Base-by-base conservation (phyloP, 2,113 vertebrate genomes). In the Eptesicus fuscus region DNA sequence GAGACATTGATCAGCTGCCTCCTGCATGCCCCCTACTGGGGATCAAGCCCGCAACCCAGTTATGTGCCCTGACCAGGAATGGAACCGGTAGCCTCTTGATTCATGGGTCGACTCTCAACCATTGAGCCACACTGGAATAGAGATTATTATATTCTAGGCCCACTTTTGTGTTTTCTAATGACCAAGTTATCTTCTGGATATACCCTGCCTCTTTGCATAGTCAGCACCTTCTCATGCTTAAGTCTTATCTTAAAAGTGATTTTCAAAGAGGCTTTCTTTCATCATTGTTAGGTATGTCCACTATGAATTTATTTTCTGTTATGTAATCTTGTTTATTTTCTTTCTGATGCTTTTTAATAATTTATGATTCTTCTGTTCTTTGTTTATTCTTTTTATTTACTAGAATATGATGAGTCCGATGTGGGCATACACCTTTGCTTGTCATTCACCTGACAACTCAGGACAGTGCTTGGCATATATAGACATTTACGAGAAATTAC, bases 301-400 rank as follows among this genome's bases (percentile, higher is more conserved):
- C 37, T 5, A 77, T 87, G 84, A 49, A 25, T 56, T 77, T 89
- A 61, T 61, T 61, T 61, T 80, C 32, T 88, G 6, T 84, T 23
- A 35, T 83, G 74, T 96, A 76, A 87, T 51, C 3, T 16, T 86
- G 13, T 93, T 91, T 79, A n/a, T 88, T 88, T 69, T 93, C 51
- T 89, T 91, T 9, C 47, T 47, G 35, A 5, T 22, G 20, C 42
- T 32, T 92, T 67, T 65, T n/a, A 71, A 82, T 91, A 71, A 80
- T 95, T 9, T 91, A 9, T 71, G 32, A 4, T 61, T 76, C 56
- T 37, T 49, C 51, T 74, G 76, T 76, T 70, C 10, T 83, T 67
- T 83, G 8, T 37, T 88, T 84, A 20, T 94, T 85, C 40, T 80
- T 7, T 70, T 65, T 25, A 17, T 25, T 61, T 83, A 73, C 5